Percentiles rank a stretch among this genome's conserved stretches.
Conservation (phyloP, 2,888 invertebrate genomes). For the Aelia acuminata region DNA sequence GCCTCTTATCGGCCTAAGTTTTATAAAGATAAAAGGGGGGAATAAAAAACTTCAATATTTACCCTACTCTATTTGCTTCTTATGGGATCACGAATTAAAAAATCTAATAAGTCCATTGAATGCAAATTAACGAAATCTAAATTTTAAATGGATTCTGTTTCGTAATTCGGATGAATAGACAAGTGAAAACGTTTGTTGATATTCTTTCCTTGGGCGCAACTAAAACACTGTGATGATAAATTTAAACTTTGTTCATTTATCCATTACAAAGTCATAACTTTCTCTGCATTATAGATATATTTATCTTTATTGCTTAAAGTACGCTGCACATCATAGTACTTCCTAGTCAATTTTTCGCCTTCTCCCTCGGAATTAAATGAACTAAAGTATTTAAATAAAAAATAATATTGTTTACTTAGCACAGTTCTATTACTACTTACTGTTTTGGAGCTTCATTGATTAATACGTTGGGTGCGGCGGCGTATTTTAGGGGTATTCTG, state of each 20-base stretch:
- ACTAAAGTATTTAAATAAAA: too few species aligned
- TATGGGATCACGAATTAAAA: background rate
- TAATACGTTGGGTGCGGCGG: too few species aligned
- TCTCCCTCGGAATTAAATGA: too few species aligned
- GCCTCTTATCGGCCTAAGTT: background rate
- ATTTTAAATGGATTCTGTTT: constrained; percentile 5
- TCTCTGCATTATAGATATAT: too few species aligned
- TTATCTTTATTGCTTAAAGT: too few species aligned
- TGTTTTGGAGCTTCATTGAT: too few species aligned
- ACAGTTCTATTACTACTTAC: too few species aligned
- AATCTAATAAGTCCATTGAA: constrained; percentile 16
- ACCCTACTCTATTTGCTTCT: background rate
- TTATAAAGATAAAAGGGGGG: background rate
- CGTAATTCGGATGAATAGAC: background rate
- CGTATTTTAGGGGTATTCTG: too few species aligned
- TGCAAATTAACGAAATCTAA: background rate
- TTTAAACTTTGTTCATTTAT: background rate
- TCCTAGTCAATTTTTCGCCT: too few species aligned
- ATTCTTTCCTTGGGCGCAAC: background rate
- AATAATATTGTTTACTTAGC: too few species aligned
- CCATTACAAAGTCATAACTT: too few species aligned
- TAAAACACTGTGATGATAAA: background rate
- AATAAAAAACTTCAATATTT: background rate
- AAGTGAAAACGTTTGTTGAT: background rate
- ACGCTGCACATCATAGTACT: too few species aligned